phyloP scores from a whole-genome alignment of 2,113 vertebrate species.

The Pontoporia blainvillei region DNA sequence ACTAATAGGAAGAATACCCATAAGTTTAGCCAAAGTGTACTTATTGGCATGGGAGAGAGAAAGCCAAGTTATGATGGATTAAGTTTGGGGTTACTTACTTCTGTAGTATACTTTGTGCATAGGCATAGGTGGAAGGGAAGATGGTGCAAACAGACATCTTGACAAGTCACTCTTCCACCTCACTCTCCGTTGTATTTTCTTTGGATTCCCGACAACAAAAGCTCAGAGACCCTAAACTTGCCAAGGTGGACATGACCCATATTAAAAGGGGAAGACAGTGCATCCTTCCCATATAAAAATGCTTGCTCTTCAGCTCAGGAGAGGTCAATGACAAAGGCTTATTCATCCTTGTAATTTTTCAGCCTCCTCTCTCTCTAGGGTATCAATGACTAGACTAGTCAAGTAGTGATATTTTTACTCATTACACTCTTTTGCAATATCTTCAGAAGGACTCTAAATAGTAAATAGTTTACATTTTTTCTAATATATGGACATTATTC shows the following conservation, averaged over 20 bases:
- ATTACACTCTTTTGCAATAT: background rate
- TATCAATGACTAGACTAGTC: background rate
- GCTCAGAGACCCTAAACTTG: background rate
- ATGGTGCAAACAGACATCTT: background rate
- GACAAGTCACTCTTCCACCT: background rate
- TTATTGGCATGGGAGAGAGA: background rate
- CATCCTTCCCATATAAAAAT: background rate
- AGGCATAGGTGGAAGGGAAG: background rate
- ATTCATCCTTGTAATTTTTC: background rate
- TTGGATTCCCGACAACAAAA: conserved; percentile 1
- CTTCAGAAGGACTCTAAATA: background rate
- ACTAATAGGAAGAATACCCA: background rate
- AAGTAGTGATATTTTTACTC: background rate
- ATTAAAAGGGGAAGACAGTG: background rate
- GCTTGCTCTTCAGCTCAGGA: background rate
- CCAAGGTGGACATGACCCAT: background rate
- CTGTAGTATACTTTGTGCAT: background rate
- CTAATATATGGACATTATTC: background rate
- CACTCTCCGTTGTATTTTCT: background rate
- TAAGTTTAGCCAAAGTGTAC: background rate
- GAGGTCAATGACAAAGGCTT: background rate
- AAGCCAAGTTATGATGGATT: background rate
- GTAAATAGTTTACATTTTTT: background rate
- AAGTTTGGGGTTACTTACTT: background rate
- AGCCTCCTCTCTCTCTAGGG: background rate